These are phyloP conservation scores for Hedychridium roseum DNA, from an alignment of 2,888 invertebrate species.

Conservation along the genomic window DNA sequence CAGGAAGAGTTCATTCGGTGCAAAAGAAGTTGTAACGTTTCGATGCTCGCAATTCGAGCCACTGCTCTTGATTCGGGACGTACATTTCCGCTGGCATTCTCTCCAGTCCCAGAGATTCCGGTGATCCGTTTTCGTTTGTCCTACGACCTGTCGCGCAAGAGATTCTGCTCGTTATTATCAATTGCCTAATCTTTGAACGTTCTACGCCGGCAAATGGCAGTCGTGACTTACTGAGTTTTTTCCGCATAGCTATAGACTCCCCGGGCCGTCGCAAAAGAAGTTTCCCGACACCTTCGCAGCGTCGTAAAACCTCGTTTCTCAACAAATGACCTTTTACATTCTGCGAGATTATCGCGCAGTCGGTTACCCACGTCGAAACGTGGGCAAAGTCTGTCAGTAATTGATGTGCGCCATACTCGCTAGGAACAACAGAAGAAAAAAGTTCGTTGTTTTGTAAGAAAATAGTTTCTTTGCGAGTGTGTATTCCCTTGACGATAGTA, in stretches of 20 bases:
- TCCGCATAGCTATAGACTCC: constrained; percentile 80
- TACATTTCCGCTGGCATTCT: constrained; percentile 92
- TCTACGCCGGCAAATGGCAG: neutral
- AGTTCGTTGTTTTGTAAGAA: constrained; percentile 1
- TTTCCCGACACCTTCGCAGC: constrained; percentile 87
- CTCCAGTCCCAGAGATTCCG: constrained; percentile 63
- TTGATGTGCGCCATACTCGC: constrained; percentile 80
- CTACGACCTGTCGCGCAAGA: constrained; percentile 36
- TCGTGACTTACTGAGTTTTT: constrained; percentile 33
- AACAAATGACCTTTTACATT: constrained; percentile 63
- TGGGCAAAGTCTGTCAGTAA: constrained; percentile 83
- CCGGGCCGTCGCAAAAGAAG: constrained; percentile 82
- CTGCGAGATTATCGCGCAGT: constrained; percentile 68
- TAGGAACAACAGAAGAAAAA: constrained; percentile 31
- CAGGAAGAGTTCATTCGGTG: constrained; percentile 44
- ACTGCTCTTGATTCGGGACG: constrained; percentile 89
- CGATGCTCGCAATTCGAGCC: constrained; percentile 80
- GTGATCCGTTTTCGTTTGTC: constrained; percentile 52
- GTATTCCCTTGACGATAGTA: too few species aligned
- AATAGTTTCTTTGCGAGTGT: neutral
- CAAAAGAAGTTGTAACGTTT: constrained; percentile 56
- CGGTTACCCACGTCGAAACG: constrained; percentile 78
- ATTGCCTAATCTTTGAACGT: neutral
- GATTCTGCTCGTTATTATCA: neutral
- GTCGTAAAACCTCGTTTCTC: constrained; percentile 68